Conservation (phyloP, 1,140 invertebrate genomes). For the Himalopsyche phryganea region DNA sequence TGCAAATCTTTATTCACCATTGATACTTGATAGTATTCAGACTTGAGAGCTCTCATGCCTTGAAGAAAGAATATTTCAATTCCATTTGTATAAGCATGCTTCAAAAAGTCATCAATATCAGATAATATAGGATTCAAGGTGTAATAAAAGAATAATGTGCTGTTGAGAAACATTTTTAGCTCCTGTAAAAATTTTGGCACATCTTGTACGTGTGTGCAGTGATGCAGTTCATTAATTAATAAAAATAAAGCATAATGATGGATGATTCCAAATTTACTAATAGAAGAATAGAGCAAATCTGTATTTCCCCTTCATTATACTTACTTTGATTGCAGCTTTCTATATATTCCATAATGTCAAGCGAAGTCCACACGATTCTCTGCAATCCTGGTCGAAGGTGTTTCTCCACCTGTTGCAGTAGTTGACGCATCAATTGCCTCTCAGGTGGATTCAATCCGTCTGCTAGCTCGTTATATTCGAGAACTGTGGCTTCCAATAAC, state of each 20-base stretch:
- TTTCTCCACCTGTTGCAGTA: slow-evolving; percentile 70
- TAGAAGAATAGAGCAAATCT: too few species aligned
- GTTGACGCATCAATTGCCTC: slow-evolving; percentile 63
- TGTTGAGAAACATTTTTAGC: too few species aligned
- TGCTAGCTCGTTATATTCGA: slow-evolving; percentile 59
- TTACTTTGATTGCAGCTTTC: slow-evolving; percentile 48
- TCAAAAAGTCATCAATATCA: too few species aligned
- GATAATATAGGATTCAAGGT: too few species aligned
- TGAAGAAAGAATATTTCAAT: neutral
- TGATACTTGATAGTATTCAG: slow-evolving; percentile 60
- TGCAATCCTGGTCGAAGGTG: slow-evolving; percentile 75
- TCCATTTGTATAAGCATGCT: too few species aligned
- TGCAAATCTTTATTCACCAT: slow-evolving; percentile 72
- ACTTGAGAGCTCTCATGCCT: slow-evolving; percentile 16
- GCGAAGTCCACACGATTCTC: slow-evolving; percentile 79
- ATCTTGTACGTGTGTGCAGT: too few species aligned
- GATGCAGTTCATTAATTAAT: too few species aligned
- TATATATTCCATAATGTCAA: slow-evolving; percentile 74
- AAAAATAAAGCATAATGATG: too few species aligned
- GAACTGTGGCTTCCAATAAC: slow-evolving; percentile 55
- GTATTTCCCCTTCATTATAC: too few species aligned
- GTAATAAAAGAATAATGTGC: too few species aligned
- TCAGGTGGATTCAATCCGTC: slow-evolving; percentile 60
- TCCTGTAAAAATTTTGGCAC: too few species aligned
- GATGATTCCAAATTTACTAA: too few species aligned